Evolutionary conservation across 2,888 invertebrate genomes (phyloP).

Genomic region (Incurvaria masculella): DNA sequence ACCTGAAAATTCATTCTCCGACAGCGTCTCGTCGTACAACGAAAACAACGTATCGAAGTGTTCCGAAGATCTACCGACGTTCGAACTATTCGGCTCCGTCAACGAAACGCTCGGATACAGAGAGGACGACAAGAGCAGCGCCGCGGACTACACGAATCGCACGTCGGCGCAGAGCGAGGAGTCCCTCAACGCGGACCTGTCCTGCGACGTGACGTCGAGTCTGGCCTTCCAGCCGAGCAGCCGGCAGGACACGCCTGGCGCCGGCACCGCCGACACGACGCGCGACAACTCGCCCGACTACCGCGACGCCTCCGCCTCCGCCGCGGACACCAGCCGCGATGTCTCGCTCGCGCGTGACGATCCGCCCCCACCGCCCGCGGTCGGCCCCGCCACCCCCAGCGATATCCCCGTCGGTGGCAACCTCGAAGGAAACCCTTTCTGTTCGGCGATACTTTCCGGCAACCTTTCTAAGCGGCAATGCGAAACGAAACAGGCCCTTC

Average conservation of each 20-base stretch:
- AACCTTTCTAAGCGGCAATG: too few relatives aligned
- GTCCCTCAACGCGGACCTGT: slow-evolving; percentile 44
- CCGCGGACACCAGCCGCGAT: slow-evolving; percentile 14
- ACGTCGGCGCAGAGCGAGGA: slow-evolving; percentile 35
- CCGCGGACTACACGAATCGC: neutral
- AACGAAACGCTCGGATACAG: neutral
- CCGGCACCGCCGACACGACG: slow-evolving; percentile 37
- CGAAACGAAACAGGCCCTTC: too few relatives aligned
- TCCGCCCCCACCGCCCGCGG: too few relatives aligned
- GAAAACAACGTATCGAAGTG: neutral
- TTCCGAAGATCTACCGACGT: neutral
- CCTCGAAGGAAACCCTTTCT: too few relatives aligned
- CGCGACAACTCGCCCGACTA: slow-evolving; percentile 48
- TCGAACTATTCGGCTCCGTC: neutral
- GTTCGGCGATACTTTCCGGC: too few relatives aligned
- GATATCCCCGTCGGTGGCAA: too few relatives aligned
- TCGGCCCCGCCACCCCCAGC: too few relatives aligned
- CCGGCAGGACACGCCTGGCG: slow-evolving; percentile 34
- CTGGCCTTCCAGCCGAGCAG: slow-evolving; percentile 47
- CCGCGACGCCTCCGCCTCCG: slow-evolving; percentile 48
- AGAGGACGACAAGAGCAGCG: slow-evolving; percentile 3
- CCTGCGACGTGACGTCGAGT: slow-evolving; percentile 47
- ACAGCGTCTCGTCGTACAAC: slow-evolving; percentile 13
- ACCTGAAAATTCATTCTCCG: slow-evolving; percentile 6
- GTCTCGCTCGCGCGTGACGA: neutral